Conservation (phyloP, 2,797 vertebrate species). For the Sebastes alutus region DNA sequence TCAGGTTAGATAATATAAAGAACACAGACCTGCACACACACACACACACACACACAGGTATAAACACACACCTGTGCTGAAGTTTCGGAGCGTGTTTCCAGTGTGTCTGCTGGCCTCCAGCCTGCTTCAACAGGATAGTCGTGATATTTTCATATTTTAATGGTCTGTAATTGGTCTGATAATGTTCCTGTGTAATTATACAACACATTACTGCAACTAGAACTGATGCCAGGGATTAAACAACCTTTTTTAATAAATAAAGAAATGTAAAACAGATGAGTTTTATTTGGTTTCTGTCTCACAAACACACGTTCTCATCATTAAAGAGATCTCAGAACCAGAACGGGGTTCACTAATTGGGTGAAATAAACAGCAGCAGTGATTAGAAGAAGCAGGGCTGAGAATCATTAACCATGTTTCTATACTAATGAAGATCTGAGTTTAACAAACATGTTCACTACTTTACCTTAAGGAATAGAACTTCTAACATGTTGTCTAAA, state of each 20-base stretch:
- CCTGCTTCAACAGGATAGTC: background rate
- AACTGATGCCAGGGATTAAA: conserved; percentile 11
- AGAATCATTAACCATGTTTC: background rate
- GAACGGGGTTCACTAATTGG: background rate
- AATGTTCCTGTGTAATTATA: background rate
- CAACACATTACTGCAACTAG: conserved; percentile 24
- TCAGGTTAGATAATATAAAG: conserved; percentile 19
- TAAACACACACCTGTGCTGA: background rate
- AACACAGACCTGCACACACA: background rate
- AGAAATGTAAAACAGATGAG: background rate
- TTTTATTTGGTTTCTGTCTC: background rate
- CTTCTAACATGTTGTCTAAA: background rate
- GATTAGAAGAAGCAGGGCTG: background rate
- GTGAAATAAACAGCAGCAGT: background rate
- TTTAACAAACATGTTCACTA: background rate
- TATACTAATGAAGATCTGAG: background rate
- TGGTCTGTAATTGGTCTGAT: conserved; percentile 25
- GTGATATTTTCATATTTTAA: conserved; percentile 11
- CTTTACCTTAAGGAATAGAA: background rate
- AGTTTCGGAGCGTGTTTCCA: conserved; percentile 30
- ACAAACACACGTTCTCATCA: background rate
- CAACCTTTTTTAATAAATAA: background rate
- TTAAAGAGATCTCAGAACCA: background rate
- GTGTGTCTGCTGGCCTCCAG: conserved; percentile 3
- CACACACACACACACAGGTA: background rate